A percentile compares a stretch with the other conserved stretches of the same genome.
phyloP scores from a whole-genome alignment of 2,888 invertebrate genomes.

The Tipula lateralis region DNA sequence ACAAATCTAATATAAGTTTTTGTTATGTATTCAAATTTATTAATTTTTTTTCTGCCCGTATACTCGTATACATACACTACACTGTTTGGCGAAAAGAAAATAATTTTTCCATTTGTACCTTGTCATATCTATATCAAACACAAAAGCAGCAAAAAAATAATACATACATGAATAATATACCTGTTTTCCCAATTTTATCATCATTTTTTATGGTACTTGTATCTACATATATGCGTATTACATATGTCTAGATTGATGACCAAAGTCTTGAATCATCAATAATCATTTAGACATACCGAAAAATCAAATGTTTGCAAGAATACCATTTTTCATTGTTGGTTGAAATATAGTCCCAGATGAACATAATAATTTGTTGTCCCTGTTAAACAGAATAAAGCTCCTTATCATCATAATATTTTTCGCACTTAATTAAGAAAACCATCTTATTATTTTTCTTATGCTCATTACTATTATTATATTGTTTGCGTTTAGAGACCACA shows the following conservation, averaged over 20 bases:
- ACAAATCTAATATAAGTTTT: not conserved
- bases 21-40: not conserved
- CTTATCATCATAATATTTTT: slow-evolving; percentile 2
- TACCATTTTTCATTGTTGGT: not conserved
- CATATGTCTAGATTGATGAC: not conserved
- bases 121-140: slow-evolving; percentile 5
- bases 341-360: not conserved
- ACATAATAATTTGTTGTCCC: not conserved
- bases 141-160: not conserved
- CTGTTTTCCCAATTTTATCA: not conserved
- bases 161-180: not conserved
- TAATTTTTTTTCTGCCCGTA: not conserved
- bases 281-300: not conserved
- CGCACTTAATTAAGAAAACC: not conserved
- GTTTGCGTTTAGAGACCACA: not conserved
- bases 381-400: not conserved
- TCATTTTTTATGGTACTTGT: not conserved
- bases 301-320: not conserved
- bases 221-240: not conserved
- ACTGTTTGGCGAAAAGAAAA: not conserved
- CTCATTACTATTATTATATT: not conserved
- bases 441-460: not conserved
- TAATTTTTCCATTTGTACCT: slow-evolving; percentile 24
- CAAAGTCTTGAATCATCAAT: not conserved
- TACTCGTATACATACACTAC: not conserved